A percentile compares a stretch with the other conserved stretches of the same genome.
Conservation (phyloP, 2,113 vertebrate genomes). For the Microtus richardsoni region DNA sequence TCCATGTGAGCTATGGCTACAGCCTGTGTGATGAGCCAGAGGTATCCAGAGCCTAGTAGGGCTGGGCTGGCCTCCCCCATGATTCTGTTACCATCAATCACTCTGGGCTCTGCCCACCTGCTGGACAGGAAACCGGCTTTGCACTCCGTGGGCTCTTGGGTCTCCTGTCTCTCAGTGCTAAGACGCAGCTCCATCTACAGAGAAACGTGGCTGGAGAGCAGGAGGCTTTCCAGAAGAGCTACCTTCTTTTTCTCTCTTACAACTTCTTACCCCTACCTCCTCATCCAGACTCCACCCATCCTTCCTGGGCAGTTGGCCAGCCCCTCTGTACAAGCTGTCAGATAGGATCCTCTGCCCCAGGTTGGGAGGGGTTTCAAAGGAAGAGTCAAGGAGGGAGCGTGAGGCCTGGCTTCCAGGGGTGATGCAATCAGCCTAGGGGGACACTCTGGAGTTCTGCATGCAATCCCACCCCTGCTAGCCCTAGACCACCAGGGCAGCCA, state of each 20-base stretch:
- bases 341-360: not conserved
- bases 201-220: not conserved
- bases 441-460: conserved; percentile 2
- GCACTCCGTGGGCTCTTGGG: not conserved
- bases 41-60: not conserved
- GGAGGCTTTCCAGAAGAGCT: not conserved
- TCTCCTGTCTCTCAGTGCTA: not conserved
- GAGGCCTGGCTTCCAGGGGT: not conserved
- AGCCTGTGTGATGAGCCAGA: not conserved
- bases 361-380: not conserved
- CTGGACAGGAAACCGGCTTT: no score
- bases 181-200: not conserved
- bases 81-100: not conserved
- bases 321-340: not conserved
- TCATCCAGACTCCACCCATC: not conserved
- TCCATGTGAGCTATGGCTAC: not conserved
- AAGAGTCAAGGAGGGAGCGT: not conserved
- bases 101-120: not conserved
- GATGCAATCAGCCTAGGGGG: not conserved
- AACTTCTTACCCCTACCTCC: not conserved
- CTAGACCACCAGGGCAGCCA: conserved; percentile 65
- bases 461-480: conserved; percentile 2
- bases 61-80: not conserved
- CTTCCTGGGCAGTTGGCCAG: not conserved
- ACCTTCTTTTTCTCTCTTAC: not conserved